Evolutionary conservation across 1,140 invertebrate genomes (phyloP), one percentile per base, ranked within the genome.

Genomic region (Danaus melanippus): DNA sequence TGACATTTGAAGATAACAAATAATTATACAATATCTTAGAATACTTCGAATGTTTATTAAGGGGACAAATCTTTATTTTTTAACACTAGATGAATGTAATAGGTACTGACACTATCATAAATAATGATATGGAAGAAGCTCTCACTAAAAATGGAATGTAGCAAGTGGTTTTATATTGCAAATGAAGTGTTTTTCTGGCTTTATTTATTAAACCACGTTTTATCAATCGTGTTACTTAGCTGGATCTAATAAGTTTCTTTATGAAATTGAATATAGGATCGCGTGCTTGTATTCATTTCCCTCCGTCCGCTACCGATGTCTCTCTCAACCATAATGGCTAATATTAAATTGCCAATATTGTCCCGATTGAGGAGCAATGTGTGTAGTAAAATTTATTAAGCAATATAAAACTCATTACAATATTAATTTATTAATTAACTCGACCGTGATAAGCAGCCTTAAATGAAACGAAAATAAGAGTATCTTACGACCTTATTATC

Each of bases 251-350:
- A 80, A 76, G 69, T 79, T 82, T 73, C 67, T 69, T 67, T 78
- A 80, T 76, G 71, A 77, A 80, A 84, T 84, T 80, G 74, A 84
- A 79, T 80, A 75, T 60, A 62, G 62, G 59, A 69, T 84, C 69
- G 80, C 80, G 80, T 84, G 80, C 61, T 57, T 66, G 12, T 50
- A 15, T 70, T 72, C 69, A 79, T 79, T 80, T 76, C 60, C 67
- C 71, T 67, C 67, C 64, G 66, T 67, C 66, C 58, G 48, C 68
- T 64, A 58, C 56, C 74, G 67, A 80, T 79, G 74, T 80, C 75
- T 81, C 70, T 76, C 69, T 78, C 58, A 63, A 66, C 67, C 54
- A 55, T 79, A 75, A 74, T 71, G 62, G 70, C 68, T 67, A 69
- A 75, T 76, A 79, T 74, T 79, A 80, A 76, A 74, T 77, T 76